Conservation (phyloP, 2,888 invertebrate genomes). For the Oscheius sp. region DNA sequence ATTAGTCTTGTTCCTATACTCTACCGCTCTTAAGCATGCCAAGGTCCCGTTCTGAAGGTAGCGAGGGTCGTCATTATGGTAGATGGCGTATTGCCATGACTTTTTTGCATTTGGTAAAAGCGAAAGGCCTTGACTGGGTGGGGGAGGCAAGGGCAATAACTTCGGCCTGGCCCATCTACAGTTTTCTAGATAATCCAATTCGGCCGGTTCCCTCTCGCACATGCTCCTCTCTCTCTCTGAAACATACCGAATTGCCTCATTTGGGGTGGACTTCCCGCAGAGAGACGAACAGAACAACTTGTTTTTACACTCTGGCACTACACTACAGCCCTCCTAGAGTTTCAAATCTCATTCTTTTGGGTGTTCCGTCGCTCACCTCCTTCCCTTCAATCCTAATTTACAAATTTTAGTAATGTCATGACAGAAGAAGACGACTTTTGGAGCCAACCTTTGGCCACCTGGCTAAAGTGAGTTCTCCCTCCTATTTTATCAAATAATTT, state of each 20-base stretch:
- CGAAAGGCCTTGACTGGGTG: slow-evolving; percentile 4
- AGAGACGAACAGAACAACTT: slow-evolving; percentile 11
- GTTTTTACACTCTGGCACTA: slow-evolving; percentile 20
- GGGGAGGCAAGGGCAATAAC: slow-evolving; percentile 19
- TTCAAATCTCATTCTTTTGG: not conserved
- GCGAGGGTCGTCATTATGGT: slow-evolving; percentile 24
- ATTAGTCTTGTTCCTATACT: not conserved
- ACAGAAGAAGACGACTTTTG: slow-evolving; percentile 26
- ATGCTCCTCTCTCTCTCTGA: no score
- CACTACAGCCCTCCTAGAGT: slow-evolving; percentile 12
- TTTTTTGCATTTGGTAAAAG: slow-evolving; percentile 4
- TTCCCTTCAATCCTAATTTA: not conserved
- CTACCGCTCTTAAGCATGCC: slow-evolving; percentile 16
- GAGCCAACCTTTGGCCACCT: slow-evolving; percentile 23
- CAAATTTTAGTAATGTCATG: slow-evolving; percentile 10
- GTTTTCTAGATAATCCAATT: slow-evolving; percentile 30
- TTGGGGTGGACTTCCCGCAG: slow-evolving; percentile 14
- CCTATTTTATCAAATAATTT: no score
- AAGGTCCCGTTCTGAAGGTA: slow-evolving; percentile 22
- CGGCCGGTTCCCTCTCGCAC: slow-evolving; percentile 24
- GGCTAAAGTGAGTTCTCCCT: slow-evolving; percentile 20
- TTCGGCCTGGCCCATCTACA: slow-evolving; percentile 28
- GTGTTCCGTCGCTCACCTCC: not conserved
- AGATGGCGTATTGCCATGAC: slow-evolving; percentile 9
- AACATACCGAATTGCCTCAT: slow-evolving; percentile 26